A percentile compares a stretch with the other conserved stretches of the same genome.
Conservation (phyloP, 2,888 invertebrate species). For the Invenusta paracnida region DNA sequence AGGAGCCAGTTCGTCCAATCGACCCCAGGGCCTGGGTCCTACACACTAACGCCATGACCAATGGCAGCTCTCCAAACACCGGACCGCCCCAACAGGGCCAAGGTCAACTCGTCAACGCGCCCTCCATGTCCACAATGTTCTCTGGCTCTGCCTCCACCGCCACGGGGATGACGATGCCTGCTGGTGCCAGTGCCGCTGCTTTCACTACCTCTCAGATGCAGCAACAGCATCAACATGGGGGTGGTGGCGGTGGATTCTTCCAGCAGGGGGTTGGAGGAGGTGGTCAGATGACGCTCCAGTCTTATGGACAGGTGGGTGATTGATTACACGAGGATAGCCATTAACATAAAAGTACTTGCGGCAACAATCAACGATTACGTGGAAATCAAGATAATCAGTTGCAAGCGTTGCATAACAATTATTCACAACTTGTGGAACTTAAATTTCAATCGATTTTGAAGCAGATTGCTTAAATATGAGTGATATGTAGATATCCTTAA, state of each 20-base stretch:
- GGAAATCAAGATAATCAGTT: no score
- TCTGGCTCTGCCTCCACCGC: conserved; percentile 19
- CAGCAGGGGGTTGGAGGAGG: neutral
- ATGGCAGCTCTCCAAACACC: neutral
- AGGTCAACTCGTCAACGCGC: conserved; percentile 7
- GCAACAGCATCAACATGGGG: neutral
- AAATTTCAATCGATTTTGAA: no score
- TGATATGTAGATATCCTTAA: no score
- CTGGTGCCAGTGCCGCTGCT: conserved; percentile 37
- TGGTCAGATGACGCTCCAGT: neutral
- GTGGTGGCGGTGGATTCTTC: neutral
- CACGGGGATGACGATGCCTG: conserved; percentile 20
- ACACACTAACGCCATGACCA: conserved; percentile 78
- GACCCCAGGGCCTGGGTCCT: conserved; percentile 99
- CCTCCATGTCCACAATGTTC: conserved; percentile 36
- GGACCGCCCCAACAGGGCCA: no score
- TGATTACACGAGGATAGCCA: no score
- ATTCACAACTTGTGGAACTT: no score
- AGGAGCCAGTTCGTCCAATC: conserved; percentile 91
- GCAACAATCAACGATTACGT: no score
- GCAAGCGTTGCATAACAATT: no score
- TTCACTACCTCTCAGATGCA: conserved; percentile 29
- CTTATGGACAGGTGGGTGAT: neutral
- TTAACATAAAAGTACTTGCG: no score
- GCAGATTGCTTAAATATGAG: no score